Evolutionary conservation across 2,113 vertebrate species (phyloP), one percentile per base, ranked within the genome.

Genomic region (Tragelaphus strepsiceros): DNA sequence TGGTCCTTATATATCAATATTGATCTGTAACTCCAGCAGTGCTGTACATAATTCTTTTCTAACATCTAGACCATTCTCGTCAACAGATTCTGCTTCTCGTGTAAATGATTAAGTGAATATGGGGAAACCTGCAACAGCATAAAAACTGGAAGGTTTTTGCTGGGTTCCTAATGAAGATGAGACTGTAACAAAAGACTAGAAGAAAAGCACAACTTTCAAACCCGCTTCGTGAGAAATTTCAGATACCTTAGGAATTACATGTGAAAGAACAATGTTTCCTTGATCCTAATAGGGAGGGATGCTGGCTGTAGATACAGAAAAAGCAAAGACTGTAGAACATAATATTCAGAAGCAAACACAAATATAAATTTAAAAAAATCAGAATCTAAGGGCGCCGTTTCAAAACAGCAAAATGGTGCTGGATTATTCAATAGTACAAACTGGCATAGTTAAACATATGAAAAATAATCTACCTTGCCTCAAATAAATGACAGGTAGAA

Each of bases 401-500:
- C 62, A 96, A 74, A 87, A 43, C 1, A 49, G 22, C 21, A 88
- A 71, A 86, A 82, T 58, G 71, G 64, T 46, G 9, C 49, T 59
- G 24, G 28, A 77, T 94, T 90, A 93, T 78, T 87, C 35, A 86
- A 53, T 3, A 53, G 26, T 43, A 83, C 10, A 22, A 32, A 89
- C 8, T 84, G 74, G 22, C 32, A 80, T 84, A 64, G 46, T 51
- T 95, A 87, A 90, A 71, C 58, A 39, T 62, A 58, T 81, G 22
- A 67, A 96, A 96, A 93, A 91, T 28, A 77, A 22, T 64, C n/a
- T 88, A 84, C 5, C n/a, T 88, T 92, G 32, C n/a, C 58, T 26
- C 21, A 90, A 95, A 91, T 46, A 93, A 93, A 97, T 92, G 62
- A 32, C 54, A 95, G 58, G 35, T 62, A 58, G 58, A 87, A 89